These are phyloP conservation scores for Salvelinus alpinus DNA, from an alignment of 2,113 vertebrate genomes.

Conservation along the genomic window DNA sequence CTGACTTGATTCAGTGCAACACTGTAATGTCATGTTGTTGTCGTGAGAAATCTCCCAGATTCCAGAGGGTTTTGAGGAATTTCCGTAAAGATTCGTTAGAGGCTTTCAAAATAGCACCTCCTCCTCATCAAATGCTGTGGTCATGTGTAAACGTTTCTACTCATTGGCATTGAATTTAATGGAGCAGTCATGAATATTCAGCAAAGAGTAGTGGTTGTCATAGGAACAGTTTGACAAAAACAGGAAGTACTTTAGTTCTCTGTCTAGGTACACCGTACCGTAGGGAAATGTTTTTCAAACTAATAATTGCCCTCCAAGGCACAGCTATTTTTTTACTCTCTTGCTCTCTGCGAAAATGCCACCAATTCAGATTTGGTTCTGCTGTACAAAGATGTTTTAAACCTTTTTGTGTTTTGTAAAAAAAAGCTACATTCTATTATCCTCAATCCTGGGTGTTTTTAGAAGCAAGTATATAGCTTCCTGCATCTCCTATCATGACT, in stretches of 20 bases:
- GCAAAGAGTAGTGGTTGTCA: constrained; percentile 18
- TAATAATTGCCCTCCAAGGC: constrained; percentile 32
- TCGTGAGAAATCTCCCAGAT: constrained; percentile 40
- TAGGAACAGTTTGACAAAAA: constrained; percentile 20
- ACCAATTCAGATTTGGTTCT: constrained; percentile 22
- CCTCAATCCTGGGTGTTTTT: too few relatives aligned
- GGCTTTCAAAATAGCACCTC: neutral
- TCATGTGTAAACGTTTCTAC: constrained; percentile 27
- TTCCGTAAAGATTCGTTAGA: constrained; percentile 7
- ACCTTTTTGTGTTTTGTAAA: too few relatives aligned
- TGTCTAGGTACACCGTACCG: constrained; percentile 7
- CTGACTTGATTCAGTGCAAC: constrained; percentile 34
- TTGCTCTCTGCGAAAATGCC: neutral
- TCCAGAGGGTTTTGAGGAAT: constrained; percentile 33
- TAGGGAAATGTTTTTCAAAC: constrained; percentile 6
- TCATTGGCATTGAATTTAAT: constrained; percentile 21
- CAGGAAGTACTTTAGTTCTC: constrained; percentile 31
- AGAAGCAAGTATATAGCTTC: too few relatives aligned
- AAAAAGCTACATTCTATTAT: too few relatives aligned
- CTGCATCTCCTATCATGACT: constrained; percentile 18
- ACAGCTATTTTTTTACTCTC: neutral
- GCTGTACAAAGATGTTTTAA: constrained; percentile 1
- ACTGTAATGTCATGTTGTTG: constrained; percentile 46
- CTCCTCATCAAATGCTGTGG: constrained; percentile 18
- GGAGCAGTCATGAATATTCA: constrained; percentile 44